Conservation (phyloP, 2,888 invertebrate species). For the Empis stercorea region DNA sequence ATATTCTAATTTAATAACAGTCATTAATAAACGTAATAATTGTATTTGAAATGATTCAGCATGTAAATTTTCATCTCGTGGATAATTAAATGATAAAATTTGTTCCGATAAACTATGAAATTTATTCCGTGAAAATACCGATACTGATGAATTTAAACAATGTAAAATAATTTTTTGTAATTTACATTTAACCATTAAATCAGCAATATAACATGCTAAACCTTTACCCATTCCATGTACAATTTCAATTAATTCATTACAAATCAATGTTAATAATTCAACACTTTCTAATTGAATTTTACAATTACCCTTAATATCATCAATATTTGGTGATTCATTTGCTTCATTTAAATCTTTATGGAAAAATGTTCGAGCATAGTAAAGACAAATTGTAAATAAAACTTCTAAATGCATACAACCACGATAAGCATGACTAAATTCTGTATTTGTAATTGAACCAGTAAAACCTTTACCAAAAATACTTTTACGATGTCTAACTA, state of each 20-base stretch:
- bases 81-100: constrained; percentile 60
- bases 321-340: constrained; percentile 44
- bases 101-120: constrained; percentile 54
- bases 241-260: constrained; percentile 57
- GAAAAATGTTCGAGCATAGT: constrained; percentile 63
- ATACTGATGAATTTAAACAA: constrained; percentile 63
- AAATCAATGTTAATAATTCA: constrained; percentile 57
- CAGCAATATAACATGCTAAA: constrained; percentile 62
- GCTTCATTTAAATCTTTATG: constrained; percentile 26
- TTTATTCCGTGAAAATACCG: constrained; percentile 25
- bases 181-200: constrained; percentile 61
- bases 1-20: constrained; percentile 62
- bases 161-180: constrained; percentile 73
- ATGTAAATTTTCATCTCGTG: constrained; percentile 46
- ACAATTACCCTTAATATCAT: constrained; percentile 61
- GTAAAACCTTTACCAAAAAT: constrained; percentile 56
- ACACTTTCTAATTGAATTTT: constrained; percentile 64
- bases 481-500: constrained; percentile 59
- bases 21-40: constrained; percentile 50
- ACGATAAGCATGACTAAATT: constrained; percentile 54
- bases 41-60: constrained; percentile 58
- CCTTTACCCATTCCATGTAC: constrained; percentile 63
- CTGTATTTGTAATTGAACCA: constrained; percentile 47
- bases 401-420: constrained; percentile 74
- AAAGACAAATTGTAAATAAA: constrained; percentile 58